Conservation (phyloP, 2,113 vertebrate genomes). For the Henicopernis longicauda region DNA sequence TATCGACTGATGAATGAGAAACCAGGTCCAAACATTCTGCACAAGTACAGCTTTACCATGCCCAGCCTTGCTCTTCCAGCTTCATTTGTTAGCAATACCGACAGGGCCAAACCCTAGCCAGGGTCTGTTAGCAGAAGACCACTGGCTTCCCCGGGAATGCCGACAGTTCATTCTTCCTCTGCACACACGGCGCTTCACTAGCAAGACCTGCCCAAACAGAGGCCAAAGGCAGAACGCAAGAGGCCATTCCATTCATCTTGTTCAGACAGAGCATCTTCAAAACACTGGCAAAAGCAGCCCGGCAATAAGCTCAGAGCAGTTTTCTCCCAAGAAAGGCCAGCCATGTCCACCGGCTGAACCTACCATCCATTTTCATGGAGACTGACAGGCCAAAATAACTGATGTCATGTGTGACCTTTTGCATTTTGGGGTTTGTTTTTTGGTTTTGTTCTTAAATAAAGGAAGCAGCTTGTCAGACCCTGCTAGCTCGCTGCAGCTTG, state of each 20-base stretch:
- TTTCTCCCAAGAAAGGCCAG: background rate
- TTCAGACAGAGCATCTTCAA: background rate
- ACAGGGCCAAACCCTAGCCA: fast-evolving
- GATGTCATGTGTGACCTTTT: background rate
- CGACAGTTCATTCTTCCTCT: fast-evolving
- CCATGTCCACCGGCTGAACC: fast-evolving
- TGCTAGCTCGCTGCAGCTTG: background rate
- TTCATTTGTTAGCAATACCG: no score
- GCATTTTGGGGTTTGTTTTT: background rate
- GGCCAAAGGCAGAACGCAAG: background rate
- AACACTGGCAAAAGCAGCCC: background rate
- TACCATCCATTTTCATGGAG: fast-evolving
- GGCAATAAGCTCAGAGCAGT: background rate
- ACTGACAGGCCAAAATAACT: background rate
- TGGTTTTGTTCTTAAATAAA: background rate
- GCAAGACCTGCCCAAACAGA: background rate
- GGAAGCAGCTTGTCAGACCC: conserved; percentile 14
- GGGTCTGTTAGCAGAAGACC: background rate
- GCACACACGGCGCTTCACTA: fast-evolving
- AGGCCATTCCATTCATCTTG: background rate
- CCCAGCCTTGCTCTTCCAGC: background rate
- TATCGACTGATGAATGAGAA: background rate
- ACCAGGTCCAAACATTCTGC: background rate
- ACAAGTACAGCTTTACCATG: background rate
- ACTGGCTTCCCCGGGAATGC: fast-evolving